Evolutionary conservation across 2,888 invertebrate species (phyloP), one percentile per base, ranked within the genome.

Genomic region (Theretra japonica): DNA sequence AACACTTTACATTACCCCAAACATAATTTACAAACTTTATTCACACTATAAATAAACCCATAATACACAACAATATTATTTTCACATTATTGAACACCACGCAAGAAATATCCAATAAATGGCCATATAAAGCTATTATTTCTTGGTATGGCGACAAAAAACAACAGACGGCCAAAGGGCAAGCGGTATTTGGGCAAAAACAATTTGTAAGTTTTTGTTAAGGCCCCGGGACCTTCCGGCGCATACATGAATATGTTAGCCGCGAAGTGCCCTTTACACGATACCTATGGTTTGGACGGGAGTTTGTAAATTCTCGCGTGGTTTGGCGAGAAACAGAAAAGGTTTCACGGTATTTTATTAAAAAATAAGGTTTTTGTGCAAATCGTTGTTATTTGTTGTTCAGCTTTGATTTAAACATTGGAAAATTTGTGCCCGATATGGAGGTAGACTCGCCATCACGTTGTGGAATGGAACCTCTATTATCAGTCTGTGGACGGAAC

Each of bases 141-240:
- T 21, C 41, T 8, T 48, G 53, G 53, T 23, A 48, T 65, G 48
- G 65, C 23, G 48, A 65, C 65, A 65, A 65, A 62, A 62, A 65
- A 65, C 23, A 65, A 23, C 48, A 75, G 77, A 73, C 78, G 82
- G 84, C 82, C 84, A 85, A 84, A 85, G 84, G 83, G 81, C 83
- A 81, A 84, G 78, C 82, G 82, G 82, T 84, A 82, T 85, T 83
- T 79, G 78, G 73, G 79, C 82, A 87, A 88, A 89, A 91, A 90
- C 88, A 87, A 88, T 89, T 89, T 88, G 86, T 83, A 88, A 86
- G 86, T 88, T 87, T 89, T 87, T 90, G 85, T 81, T 77, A 77
- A 77, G 73, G 74, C 82, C 81, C 84, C 82, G 73, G 75, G 80
- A 82, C 80, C 83, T 83, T 82, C 73, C 81, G 77, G 74, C 83